Percentiles rank a stretch among this genome's conserved stretches.
These are phyloP conservation scores for Chaetodon auriga DNA, from an alignment of 2,113 vertebrate genomes.

Conservation along the genomic window DNA sequence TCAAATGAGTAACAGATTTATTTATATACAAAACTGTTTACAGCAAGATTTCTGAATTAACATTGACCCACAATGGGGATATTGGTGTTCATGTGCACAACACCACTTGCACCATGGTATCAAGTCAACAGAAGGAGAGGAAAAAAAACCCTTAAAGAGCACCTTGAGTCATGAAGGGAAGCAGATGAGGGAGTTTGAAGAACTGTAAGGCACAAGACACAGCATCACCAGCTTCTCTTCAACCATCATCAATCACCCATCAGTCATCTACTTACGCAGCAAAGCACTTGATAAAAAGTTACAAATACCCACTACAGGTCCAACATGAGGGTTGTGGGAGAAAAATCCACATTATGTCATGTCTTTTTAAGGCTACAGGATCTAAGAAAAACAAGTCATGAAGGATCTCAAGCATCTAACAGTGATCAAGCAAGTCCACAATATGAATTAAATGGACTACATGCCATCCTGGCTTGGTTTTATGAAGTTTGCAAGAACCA, in stretches of 20 bases:
- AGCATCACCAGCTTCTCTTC: constrained; percentile 79
- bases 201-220: constrained; percentile 83
- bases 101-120: constrained; percentile 66
- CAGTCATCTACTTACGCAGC: constrained; percentile 67
- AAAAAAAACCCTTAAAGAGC: constrained; percentile 67
- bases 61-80: constrained; percentile 58
- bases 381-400: constrained; percentile 37
- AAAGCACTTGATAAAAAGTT: constrained; percentile 67
- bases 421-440: constrained; percentile 35
- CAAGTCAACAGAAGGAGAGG: constrained; percentile 69
- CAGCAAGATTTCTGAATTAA: constrained; percentile 84
- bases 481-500: constrained; percentile 24
- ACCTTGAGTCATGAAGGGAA: constrained; percentile 78
- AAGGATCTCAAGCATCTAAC: constrained; percentile 37
- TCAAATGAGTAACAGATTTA: constrained; percentile 83
- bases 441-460: constrained; percentile 32
- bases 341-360: constrained; percentile 26
- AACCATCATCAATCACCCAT: constrained; percentile 62
- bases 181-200: constrained; percentile 59
- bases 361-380: constrained; percentile 54
- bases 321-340: constrained; percentile 32
- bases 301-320: constrained; percentile 63
- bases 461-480: constrained; percentile 34
- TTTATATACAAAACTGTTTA: constrained; percentile 88
- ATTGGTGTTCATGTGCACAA: constrained; percentile 68